Conservation (phyloP, 1,140 invertebrate species). For the Contarinia nasturtii region DNA sequence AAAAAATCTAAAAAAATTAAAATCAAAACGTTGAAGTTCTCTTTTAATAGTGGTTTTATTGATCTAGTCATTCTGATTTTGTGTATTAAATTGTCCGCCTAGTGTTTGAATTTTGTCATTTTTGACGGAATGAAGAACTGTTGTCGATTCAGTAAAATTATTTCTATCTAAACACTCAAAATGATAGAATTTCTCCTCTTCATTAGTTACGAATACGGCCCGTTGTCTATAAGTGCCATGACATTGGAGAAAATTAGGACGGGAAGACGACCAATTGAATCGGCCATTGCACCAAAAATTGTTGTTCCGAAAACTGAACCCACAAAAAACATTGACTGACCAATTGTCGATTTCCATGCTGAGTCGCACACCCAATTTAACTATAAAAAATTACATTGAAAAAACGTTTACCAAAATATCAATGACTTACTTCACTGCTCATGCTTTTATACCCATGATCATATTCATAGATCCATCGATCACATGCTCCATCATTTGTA, state of each 20-base stretch:
- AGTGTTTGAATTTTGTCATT: neutral
- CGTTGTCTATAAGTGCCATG: constrained; percentile 31
- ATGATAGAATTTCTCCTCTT: constrained; percentile 32
- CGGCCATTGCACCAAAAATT: constrained; percentile 32
- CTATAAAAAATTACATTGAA: constrained; percentile 16
- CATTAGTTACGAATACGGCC: constrained; percentile 29
- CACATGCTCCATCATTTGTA: constrained; percentile 17
- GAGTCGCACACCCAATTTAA: constrained; percentile 39
- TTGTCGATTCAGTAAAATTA: neutral
- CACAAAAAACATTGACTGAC: constrained; percentile 38
- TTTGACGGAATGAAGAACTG: neutral
- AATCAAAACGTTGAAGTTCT: neutral
- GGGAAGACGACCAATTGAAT: constrained; percentile 35
- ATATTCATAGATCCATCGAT: constrained; percentile 28
- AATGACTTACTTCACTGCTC: constrained; percentile 30
- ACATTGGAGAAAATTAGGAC: constrained; percentile 32
- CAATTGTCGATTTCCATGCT: constrained; percentile 33
- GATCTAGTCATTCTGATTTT: no score
- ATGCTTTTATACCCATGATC: constrained; percentile 31
- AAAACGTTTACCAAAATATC: neutral
- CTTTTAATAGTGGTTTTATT: neutral
- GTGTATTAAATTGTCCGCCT: neutral
- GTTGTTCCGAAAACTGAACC: constrained; percentile 37
- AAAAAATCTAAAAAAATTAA: neutral
- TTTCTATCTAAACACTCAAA: constrained; percentile 24